Base-by-base conservation (phyloP, 2,888 invertebrate genomes). In the Mechanitis mazaeus region DNA sequence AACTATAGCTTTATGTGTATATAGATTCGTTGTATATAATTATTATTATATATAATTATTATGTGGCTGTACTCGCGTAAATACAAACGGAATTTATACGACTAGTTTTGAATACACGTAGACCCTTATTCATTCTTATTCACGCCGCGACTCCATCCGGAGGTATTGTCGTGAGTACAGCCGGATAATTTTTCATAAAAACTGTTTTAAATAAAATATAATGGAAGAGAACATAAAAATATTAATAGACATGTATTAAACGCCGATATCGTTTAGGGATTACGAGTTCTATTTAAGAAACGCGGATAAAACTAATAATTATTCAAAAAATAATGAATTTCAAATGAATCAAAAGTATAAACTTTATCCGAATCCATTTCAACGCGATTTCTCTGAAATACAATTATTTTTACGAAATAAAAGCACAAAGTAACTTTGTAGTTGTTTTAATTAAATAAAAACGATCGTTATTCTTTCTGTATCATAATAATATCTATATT, bases 261-360 rank as follows among this genome's bases (percentile, higher is more conserved):
- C 59, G 56, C 65, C 0, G 20, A 20, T 20, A 20, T 20, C 20
- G 55, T 69, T 67, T 66, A 57, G 56, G 55, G 56, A 61, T 42
- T 38, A 57, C 45, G 42, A 45, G 53, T n/a, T 55, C 45, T 57
- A 33, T 61, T 53, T 54, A 9, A 54, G 28, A n/a, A 28, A 58
- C 1, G 42, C 35, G 55, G 45, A 58, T 58, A 54, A 61, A 60
- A 55, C 61, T 61, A 62, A 68, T 64, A 67, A 71, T 64, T 67
- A 67, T 61, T 69, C 60, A 60, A 64, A 59, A 66, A 66, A 68
- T 68, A 65, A 70, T 69, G 64, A 70, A 67, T 64, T 67, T 65
- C 50, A 66, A 69, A 69, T 64, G 60, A 64, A 65, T 58, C 60
- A 55, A 63, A 60, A 64, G 61, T 58, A 64, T 63, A 64, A 65